Evolutionary conservation across 2,113 vertebrate genomes (phyloP).

Genomic region (Baryphthengus martii): DNA sequence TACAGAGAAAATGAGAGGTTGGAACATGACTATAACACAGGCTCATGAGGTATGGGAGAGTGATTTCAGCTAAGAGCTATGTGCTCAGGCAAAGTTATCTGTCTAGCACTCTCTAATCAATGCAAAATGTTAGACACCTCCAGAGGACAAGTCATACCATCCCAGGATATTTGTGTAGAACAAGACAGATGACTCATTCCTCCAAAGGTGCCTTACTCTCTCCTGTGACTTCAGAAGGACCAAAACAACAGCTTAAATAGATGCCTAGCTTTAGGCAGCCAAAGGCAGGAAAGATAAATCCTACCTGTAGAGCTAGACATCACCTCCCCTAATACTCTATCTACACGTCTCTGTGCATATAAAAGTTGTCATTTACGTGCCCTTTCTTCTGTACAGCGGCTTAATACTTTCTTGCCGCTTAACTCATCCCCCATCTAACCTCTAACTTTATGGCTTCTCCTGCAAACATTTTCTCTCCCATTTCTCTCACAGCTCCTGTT

Average conservation of each 20-base stretch:
- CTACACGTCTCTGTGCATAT: not conserved
- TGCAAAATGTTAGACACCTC: not conserved
- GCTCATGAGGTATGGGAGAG: too few relatives aligned
- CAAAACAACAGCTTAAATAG: not conserved
- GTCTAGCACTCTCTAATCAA: not conserved
- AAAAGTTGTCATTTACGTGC: not conserved
- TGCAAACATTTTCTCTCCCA: not conserved
- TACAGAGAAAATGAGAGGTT: not conserved
- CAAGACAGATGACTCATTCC: not conserved
- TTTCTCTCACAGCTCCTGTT: not conserved
- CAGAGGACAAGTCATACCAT: not conserved
- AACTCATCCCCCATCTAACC: not conserved
- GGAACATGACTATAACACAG: not conserved
- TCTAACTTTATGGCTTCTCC: not conserved
- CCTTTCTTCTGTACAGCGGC: not conserved
- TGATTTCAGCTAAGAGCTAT: not conserved
- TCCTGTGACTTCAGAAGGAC: not conserved
- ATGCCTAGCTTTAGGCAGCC: not conserved
- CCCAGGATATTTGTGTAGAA: not conserved
- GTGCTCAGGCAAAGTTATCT: not conserved
- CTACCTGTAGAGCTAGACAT: not conserved
- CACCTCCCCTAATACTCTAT: not conserved
- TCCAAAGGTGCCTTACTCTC: not conserved
- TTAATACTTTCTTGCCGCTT: not conserved
- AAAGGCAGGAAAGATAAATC: not conserved